These are phyloP conservation scores for Alosa alosa DNA, from an alignment of 2,113 vertebrate genomes.

Conservation along the genomic window DNA sequence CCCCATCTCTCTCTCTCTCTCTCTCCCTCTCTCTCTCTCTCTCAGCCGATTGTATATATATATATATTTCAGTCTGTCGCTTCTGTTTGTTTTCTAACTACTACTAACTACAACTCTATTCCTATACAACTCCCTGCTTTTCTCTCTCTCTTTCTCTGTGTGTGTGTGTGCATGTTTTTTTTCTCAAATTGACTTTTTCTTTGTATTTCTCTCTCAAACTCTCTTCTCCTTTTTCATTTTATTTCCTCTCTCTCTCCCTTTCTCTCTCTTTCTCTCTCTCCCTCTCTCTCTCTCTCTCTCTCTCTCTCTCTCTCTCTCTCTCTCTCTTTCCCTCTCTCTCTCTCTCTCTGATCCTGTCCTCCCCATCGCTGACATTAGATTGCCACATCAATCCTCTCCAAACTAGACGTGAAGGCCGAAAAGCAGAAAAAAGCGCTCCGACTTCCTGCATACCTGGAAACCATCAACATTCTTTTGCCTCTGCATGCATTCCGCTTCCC, in stretches of 20 bases:
- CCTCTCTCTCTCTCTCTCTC: background rate
- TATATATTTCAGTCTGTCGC: no score
- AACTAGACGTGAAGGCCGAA: background rate
- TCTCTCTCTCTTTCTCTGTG: background rate
- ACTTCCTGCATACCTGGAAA: constrained; percentile 1
- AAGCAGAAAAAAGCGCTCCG: background rate
- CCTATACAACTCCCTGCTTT: no score
- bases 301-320: background rate
- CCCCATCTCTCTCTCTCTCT: background rate
- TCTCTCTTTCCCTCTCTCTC: background rate
- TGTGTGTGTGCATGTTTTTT: constrained; percentile 31
- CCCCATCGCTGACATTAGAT: background rate
- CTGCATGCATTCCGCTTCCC: constrained; percentile 53
- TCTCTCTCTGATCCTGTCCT: constrained; percentile 33
- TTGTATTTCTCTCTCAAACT: background rate
- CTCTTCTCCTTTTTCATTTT: constrained; percentile 37
- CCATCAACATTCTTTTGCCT: background rate
- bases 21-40: constrained; percentile 27
- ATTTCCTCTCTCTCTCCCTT: background rate
- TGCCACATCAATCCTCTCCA: background rate
- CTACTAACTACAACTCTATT: no score
- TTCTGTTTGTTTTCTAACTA: no score
- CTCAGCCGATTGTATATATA: no score
- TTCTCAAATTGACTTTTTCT: constrained; percentile 3
- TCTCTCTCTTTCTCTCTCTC: background rate